These are phyloP conservation scores for Pseudomyrmex flavicornis DNA, from an alignment of 1,140 invertebrate species.

Conservation along the genomic window DNA sequence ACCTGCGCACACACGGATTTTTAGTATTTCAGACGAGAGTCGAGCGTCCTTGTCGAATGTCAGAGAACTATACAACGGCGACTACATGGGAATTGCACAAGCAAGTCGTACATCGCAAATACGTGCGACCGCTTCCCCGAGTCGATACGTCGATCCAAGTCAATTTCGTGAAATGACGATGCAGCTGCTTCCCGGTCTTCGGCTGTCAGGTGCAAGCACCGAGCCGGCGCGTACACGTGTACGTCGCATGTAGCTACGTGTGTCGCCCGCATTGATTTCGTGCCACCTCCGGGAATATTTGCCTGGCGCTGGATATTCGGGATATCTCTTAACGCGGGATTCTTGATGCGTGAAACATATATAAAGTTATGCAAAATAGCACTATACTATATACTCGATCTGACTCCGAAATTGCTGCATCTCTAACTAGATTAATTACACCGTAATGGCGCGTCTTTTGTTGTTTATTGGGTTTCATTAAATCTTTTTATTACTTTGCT, in stretches of 20 bases:
- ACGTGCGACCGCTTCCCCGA: slow-evolving; percentile 24
- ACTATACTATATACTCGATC: no score
- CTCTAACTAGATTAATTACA: no score
- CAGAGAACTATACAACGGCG: not conserved
- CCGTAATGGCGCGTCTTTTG: no score
- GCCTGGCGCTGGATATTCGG: slow-evolving; percentile 33
- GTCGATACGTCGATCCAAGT: slow-evolving; percentile 60
- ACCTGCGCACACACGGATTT: no score
- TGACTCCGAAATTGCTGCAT: no score
- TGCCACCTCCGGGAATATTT: slow-evolving; percentile 49
- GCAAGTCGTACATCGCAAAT: slow-evolving; percentile 29
- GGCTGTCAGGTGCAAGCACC: slow-evolving; percentile 48
- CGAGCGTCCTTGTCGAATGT: slow-evolving; percentile 13
- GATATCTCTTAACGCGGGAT: slow-evolving; percentile 49
- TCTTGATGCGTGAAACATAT: slow-evolving; percentile 16
- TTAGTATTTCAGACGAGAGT: not conserved
- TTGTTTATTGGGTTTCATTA: no score
- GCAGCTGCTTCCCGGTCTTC: slow-evolving; percentile 49
- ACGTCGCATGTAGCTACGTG: slow-evolving; percentile 52
- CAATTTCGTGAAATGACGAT: slow-evolving; percentile 58
- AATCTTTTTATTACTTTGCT: no score
- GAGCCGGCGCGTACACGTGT: slow-evolving; percentile 32
- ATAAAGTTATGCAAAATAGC: slow-evolving; percentile 2
- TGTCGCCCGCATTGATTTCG: slow-evolving; percentile 54
- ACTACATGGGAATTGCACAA: not conserved